Evolutionary conservation across 1,140 invertebrate species (phyloP).

Genomic region (Gonatopus flavifemur): DNA sequence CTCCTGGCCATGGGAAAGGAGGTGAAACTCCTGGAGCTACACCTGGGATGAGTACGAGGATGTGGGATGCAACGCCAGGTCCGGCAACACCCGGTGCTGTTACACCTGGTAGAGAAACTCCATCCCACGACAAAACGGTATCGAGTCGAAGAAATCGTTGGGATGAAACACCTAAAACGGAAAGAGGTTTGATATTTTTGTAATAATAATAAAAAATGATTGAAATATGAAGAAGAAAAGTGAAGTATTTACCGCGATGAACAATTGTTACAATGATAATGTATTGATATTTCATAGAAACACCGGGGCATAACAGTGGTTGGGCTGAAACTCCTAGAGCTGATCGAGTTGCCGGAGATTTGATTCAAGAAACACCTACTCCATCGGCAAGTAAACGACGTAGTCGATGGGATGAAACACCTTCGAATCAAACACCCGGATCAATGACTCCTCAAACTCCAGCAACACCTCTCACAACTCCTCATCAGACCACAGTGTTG

Average conservation of each 20-base stretch:
- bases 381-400: constrained; percentile 87
- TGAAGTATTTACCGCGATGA: neutral
- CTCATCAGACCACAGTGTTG: constrained; percentile 62
- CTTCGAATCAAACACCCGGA: constrained; percentile 72
- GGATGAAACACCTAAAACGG: constrained; percentile 99
- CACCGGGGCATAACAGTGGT: constrained; percentile 89
- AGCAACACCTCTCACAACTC: constrained; percentile 69
- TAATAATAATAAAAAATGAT: constrained; percentile 14
- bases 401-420: constrained; percentile 96
- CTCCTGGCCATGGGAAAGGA: constrained; percentile 86
- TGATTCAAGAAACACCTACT: constrained; percentile 89
- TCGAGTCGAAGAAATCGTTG: constrained; percentile 89
- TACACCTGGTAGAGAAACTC: constrained; percentile 88
- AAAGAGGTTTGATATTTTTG: constrained; percentile 65
- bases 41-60: constrained; percentile 80
- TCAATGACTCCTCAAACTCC: constrained; percentile 75
- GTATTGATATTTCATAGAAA: constrained; percentile 65
- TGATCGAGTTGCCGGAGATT: constrained; percentile 78
- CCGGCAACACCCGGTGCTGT: constrained; percentile 83
- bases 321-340: constrained; percentile 98
- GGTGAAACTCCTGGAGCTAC: constrained; percentile 92
- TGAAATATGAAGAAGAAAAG: constrained; percentile 11
- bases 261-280: neutral
- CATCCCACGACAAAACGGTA: constrained; percentile 78
- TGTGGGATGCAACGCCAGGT: constrained; percentile 95